Evolutionary conservation across 2,888 invertebrate species (phyloP).

Genomic region (Ganaspis brasiliensis): DNA sequence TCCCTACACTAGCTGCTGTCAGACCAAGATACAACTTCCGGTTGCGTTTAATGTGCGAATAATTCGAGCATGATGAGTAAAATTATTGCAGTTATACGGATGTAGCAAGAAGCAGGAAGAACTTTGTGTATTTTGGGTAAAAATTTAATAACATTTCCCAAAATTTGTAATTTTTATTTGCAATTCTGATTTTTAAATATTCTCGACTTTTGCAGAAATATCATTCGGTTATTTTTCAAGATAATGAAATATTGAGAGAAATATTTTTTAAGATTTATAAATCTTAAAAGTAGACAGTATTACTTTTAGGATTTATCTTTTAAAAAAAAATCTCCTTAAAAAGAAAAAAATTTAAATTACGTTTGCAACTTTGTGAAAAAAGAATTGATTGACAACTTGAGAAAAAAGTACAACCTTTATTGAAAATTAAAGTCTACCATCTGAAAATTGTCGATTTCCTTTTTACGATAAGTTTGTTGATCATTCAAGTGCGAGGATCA

Average conservation of each 20-base stretch:
- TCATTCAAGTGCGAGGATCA: slow-evolving; percentile 29
- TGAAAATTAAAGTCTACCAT: slow-evolving; percentile 11
- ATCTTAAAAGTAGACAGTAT: too few relatives aligned
- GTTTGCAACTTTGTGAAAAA: not conserved
- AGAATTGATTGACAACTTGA: not conserved
- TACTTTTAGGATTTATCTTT: too few relatives aligned
- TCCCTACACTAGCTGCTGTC: slow-evolving; percentile 27
- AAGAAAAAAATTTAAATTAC: too few relatives aligned
- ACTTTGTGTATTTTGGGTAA: not conserved
- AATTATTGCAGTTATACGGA: not conserved
- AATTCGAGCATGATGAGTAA: slow-evolving; percentile 23
- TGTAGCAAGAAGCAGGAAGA: not conserved
- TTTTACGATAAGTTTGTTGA: slow-evolving; percentile 27
- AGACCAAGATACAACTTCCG: slow-evolving; percentile 40
- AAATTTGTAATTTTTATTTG: too few relatives aligned
- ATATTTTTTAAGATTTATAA: too few relatives aligned
- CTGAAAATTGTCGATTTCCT: slow-evolving; percentile 14
- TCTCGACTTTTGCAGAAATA: too few relatives aligned
- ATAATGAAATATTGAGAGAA: too few relatives aligned
- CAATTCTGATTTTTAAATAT: too few relatives aligned
- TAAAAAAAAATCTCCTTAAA: too few relatives aligned
- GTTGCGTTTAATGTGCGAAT: slow-evolving; percentile 25
- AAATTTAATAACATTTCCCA: too few relatives aligned
- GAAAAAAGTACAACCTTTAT: not conserved
- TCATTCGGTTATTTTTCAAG: too few relatives aligned